These are phyloP conservation scores for Lampropteryx suffumata DNA, from an alignment of 2,888 invertebrate genomes.

Conservation along the genomic window DNA sequence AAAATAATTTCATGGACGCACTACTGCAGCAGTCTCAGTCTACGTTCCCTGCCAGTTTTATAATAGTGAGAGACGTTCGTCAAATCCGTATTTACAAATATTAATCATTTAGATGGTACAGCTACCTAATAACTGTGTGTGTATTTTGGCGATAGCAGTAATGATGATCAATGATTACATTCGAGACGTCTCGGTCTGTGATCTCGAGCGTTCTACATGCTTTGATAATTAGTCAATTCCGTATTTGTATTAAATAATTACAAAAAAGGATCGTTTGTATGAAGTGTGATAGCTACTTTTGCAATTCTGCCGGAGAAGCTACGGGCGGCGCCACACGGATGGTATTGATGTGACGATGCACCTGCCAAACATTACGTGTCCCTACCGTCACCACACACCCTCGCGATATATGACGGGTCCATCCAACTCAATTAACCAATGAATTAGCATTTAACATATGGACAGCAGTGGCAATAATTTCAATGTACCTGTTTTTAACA, in stretches of 20 bases:
- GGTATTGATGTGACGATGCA: constrained; percentile 46
- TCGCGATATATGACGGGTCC: constrained; percentile 25
- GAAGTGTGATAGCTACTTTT: constrained; percentile 10
- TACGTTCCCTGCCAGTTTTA: constrained; percentile 18
- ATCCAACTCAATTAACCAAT: constrained; percentile 2
- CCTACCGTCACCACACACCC: constrained; percentile 26
- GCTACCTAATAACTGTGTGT: constrained; percentile 30
- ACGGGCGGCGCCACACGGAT: constrained; percentile 35
- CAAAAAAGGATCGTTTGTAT: neutral
- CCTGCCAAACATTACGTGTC: constrained; percentile 44
- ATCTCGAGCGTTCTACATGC: constrained; percentile 41
- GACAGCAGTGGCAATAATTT: constrained; percentile 5
- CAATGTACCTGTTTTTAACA: constrained; percentile 2
- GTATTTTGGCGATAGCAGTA: constrained; percentile 45
- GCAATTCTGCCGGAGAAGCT: constrained; percentile 41
- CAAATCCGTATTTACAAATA: constrained; percentile 32
- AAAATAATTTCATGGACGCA: constrained; percentile 8
- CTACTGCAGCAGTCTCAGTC: constrained; percentile 13
- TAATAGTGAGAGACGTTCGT: constrained; percentile 18
- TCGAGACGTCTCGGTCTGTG: constrained; percentile 37
- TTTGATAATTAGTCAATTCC: constrained; percentile 54
- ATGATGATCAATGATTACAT: constrained; percentile 55
- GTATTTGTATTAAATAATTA: neutral
- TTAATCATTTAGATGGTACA: constrained; percentile 32
- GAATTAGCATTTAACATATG: neutral